Evolutionary conservation across 2,888 invertebrate genomes (phyloP).

Genomic region (Drosophila mercatorum): DNA sequence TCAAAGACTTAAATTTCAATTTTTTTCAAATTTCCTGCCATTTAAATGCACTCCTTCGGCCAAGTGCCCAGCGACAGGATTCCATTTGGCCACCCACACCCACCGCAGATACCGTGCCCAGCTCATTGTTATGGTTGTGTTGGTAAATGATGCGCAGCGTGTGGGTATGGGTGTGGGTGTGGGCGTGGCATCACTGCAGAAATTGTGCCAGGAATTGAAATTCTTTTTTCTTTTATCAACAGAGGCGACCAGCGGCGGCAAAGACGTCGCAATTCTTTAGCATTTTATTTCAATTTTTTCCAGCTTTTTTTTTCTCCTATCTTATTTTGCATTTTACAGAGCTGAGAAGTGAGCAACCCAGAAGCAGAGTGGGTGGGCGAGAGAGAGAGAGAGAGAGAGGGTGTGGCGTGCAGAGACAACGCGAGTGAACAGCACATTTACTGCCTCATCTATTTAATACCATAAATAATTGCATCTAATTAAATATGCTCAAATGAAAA

Average conservation of each 20-base stretch:
- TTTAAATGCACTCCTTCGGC: constrained; percentile 79
- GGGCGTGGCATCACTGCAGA: constrained; percentile 68
- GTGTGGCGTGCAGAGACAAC: constrained; percentile 23
- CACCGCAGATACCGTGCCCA: constrained; percentile 2
- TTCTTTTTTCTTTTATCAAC: constrained; percentile 38
- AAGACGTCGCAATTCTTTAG: constrained; percentile 80
- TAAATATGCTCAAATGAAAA: constrained; percentile 84
- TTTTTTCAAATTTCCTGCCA: constrained; percentile 81
- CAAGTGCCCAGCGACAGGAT: constrained; percentile 42
- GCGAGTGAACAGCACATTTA: constrained; percentile 80
- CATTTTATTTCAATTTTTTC: constrained; percentile 82
- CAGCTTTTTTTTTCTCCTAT: constrained; percentile 62
- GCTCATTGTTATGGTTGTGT: constrained; percentile 73
- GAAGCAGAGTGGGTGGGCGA: background rate
- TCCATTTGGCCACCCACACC: constrained; percentile 17
- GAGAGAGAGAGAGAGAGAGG: no score
- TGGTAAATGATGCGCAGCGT: constrained; percentile 67
- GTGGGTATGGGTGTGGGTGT: constrained; percentile 9
- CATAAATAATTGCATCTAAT: constrained; percentile 84
- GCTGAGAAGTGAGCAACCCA: constrained; percentile 18
- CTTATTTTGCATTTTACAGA: constrained; percentile 57
- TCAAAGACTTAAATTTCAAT: constrained; percentile 83
- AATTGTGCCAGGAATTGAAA: constrained; percentile 77
- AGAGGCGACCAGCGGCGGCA: constrained; percentile 59
- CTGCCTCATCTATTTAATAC: constrained; percentile 84